Evolutionary conservation across 37 sponge, comb jelly and placozoan genomes (phyloP), one percentile per base, ranked within the genome.

Genomic region (Ephydatia muelleri): DNA sequence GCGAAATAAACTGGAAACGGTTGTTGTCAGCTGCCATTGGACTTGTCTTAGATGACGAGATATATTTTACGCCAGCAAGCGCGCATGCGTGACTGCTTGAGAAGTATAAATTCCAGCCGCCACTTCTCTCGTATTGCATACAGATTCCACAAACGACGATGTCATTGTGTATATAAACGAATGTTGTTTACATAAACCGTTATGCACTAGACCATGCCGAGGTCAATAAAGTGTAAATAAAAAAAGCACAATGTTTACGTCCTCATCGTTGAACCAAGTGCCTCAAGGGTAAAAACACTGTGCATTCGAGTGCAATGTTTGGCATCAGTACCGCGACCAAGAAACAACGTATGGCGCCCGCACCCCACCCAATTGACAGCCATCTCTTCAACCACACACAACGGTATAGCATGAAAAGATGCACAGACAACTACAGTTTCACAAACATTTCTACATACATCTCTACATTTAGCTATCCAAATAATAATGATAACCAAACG

Each of bases 1-100:
- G 35, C 19, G 8, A 14, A 27, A 22, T 76, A 31, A 85, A 85
- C 65, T 74, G 32, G 67, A 85, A 84, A 57, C 57, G 57, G 57
- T 57, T 57, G 57, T 57, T 57, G 57, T 57, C 57, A 1, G 57
- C 57, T 57, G 57, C 57, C 57, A 57, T 57, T n/a, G n/a, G n/a
- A n/a, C n/a, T n/a, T n/a, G n/a, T n/a, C n/a, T n/a, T n/a, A n/a
- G n/a, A n/a, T n/a, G n/a, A n/a, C n/a, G n/a, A n/a, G n/a, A n/a
- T n/a, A n/a, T n/a, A n/a, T 43, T 11, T 43, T 11, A 43, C 47
- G 6, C 8, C 47, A 4, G 6, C 4, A 8, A 57, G 16, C 16
- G 57, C 57, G 57, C 57, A 57, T 57, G 57, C 57, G 57, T 57
- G n/a, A 14, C 19, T 4, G 19, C 19, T 57, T 4, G 8, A 43